Conservation (phyloP, 1,140 invertebrate genomes). For the Drosophila sechellia region DNA sequence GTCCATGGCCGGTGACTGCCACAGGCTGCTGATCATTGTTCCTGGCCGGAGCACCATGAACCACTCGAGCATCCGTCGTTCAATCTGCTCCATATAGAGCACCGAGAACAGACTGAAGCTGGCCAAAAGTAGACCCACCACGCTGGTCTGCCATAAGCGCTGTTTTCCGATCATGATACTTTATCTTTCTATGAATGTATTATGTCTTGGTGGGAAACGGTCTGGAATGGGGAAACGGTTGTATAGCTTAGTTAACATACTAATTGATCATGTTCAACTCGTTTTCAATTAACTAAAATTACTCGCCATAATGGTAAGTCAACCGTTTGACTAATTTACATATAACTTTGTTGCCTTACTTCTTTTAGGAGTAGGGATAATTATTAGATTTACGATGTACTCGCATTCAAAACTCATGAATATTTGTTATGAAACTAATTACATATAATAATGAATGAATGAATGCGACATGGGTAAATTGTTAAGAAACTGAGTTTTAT, state of each 20-base stretch:
- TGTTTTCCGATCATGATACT: constrained; percentile 59
- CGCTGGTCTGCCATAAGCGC: constrained; percentile 53
- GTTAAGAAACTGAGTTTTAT: no score
- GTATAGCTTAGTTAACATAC: not conserved
- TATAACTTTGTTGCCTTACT: not conserved
- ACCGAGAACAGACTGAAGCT: constrained; percentile 28
- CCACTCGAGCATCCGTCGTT: constrained; percentile 48
- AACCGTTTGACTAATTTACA: no score
- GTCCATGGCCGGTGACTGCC: constrained; percentile 90
- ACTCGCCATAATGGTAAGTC: not conserved
- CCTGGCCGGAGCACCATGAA: constrained; percentile 78
- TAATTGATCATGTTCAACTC: not conserved
- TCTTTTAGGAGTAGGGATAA: no score
- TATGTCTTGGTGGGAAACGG: not conserved
- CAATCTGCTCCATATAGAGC: constrained; percentile 51
- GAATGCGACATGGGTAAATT: no score
- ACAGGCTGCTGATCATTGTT: constrained; percentile 87
- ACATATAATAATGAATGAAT: not conserved
- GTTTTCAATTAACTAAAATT: not conserved
- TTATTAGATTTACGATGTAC: no score
- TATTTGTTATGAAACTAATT: no score
- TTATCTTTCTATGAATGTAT: not conserved
- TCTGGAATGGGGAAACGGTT: not conserved
- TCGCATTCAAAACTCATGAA: no score
- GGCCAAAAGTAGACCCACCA: constrained; percentile 45